These are phyloP conservation scores for Thunnus maccoyii DNA, from an alignment of 2,113 vertebrate species.

Conservation along the genomic window DNA sequence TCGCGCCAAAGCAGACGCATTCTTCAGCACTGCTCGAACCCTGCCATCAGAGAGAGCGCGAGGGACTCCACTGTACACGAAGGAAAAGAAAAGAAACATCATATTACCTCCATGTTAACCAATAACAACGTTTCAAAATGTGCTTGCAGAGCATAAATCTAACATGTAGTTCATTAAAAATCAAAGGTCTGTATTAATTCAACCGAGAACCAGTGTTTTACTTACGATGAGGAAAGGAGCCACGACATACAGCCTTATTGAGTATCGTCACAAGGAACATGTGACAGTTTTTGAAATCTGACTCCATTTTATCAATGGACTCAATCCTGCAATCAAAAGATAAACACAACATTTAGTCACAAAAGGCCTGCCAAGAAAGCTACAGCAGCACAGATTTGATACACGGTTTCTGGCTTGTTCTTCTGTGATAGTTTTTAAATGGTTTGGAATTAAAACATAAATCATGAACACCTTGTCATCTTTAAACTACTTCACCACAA, in stretches of 20 bases:
- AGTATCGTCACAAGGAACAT: conserved; percentile 98
- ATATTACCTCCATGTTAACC: not conserved
- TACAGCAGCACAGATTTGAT: not conserved
- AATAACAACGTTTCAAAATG: not conserved
- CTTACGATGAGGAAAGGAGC: conserved; percentile 98
- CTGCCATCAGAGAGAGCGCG: conserved; percentile 96
- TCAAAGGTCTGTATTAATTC: not conserved
- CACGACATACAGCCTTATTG: conserved; percentile 97
- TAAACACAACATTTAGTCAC: not conserved
- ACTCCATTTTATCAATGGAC: conserved; percentile 98
- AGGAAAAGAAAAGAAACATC: conserved; percentile 2
- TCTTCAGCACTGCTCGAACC: conserved; percentile 92
- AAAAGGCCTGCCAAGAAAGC: not conserved
- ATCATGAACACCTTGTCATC: not conserved
- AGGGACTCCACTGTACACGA: conserved; percentile 94
- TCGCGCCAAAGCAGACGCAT: not conserved
- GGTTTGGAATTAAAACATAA: too few relatives aligned
- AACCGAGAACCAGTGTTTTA: conserved; percentile 45
- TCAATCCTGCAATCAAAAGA: conserved; percentile 88
- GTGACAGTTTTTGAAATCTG: conserved; percentile 98
- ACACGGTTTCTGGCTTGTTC: too few relatives aligned
- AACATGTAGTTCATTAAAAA: not conserved
- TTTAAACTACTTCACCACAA: not conserved
- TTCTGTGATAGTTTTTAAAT: too few relatives aligned
- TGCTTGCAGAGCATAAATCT: not conserved